phyloP scores from a whole-genome alignment of 2,888 invertebrate genomes.

The Harmothoe impar region DNA sequence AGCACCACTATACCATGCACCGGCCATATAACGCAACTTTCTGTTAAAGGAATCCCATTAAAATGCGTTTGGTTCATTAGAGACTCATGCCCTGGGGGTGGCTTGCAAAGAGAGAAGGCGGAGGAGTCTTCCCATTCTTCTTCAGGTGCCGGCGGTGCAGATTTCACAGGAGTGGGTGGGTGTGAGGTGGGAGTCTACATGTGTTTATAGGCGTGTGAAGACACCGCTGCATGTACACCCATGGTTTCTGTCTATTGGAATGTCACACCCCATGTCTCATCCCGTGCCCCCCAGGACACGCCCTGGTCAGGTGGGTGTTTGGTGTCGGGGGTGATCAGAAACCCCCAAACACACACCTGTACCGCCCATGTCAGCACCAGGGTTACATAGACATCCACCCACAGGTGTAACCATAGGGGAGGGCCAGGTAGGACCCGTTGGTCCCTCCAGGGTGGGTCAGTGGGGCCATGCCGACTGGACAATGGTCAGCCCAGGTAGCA shows the following conservation, averaged over 20 bases:
- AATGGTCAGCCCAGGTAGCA: neutral
- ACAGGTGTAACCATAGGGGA: neutral
- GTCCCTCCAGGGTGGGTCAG: constrained; percentile 47
- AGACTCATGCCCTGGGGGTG: constrained; percentile 8
- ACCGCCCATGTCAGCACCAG: neutral
- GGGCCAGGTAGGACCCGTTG: neutral
- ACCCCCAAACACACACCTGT: neutral
- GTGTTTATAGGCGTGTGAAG: neutral
- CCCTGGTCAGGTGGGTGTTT: neutral
- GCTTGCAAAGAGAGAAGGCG: neutral
- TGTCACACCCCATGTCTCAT: too few relatives aligned
- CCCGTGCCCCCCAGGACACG: neutral
- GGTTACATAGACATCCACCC: neutral
- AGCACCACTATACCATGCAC: neutral
- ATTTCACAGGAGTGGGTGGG: neutral
- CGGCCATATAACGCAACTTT: constrained; percentile 42
- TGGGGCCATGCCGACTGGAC: neutral
- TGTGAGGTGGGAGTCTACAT: neutral
- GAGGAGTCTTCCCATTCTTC: neutral
- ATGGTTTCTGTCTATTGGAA: too few relatives aligned
- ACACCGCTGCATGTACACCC: constrained; percentile 1
- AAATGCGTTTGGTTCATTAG: constrained; percentile 33
- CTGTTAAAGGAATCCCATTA: constrained; percentile 55
- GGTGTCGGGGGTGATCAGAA: neutral
- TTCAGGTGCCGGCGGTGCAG: neutral